These are phyloP conservation scores for Crenuchus spilurus DNA, from an alignment of 2,797 vertebrate species.

Conservation along the genomic window DNA sequence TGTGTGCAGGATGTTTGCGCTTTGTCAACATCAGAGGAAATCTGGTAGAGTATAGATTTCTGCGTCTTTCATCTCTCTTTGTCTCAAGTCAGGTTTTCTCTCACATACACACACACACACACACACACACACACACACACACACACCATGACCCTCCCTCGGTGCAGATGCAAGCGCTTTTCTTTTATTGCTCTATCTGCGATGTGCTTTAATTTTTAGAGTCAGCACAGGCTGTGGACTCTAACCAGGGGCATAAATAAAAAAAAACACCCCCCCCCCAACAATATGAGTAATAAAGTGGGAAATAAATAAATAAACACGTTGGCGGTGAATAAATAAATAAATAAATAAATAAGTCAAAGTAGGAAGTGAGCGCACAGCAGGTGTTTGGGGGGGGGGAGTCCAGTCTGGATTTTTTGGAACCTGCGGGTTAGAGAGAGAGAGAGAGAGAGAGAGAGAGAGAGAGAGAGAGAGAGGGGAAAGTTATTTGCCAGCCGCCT, in stretches of 20 bases:
- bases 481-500: constrained; percentile 66
- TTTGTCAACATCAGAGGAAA: constrained; percentile 40
- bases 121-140: constrained; percentile 38
- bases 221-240: constrained; percentile 61
- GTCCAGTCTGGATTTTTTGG: constrained; percentile 47
- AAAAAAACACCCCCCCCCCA: constrained; percentile 56
- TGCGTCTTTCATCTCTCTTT: constrained; percentile 52
- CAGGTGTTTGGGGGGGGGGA: constrained; percentile 55
- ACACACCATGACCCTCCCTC: constrained; percentile 31
- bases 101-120: constrained; percentile 39
- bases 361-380: constrained; percentile 50
- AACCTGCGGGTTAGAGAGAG: constrained; percentile 41
- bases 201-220: constrained; percentile 62
- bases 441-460: constrained; percentile 38
- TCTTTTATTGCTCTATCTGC: constrained; percentile 69
- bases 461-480: constrained; percentile 3
- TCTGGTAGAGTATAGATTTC: constrained; percentile 47
- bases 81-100: constrained; percentile 49
- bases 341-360: constrained; percentile 48
- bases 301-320: constrained; percentile 53
- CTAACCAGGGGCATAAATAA: constrained; percentile 61
- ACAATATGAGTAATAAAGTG: constrained; percentile 74
- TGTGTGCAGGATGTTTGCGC: constrained; percentile 41
- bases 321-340: constrained; percentile 46
- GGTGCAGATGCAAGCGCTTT: constrained; percentile 64